Percentiles rank a stretch among this genome's conserved stretches.
These are phyloP conservation scores for Holcopasites calliopsidis DNA, from an alignment of 1,140 invertebrate genomes.

Conservation along the genomic window DNA sequence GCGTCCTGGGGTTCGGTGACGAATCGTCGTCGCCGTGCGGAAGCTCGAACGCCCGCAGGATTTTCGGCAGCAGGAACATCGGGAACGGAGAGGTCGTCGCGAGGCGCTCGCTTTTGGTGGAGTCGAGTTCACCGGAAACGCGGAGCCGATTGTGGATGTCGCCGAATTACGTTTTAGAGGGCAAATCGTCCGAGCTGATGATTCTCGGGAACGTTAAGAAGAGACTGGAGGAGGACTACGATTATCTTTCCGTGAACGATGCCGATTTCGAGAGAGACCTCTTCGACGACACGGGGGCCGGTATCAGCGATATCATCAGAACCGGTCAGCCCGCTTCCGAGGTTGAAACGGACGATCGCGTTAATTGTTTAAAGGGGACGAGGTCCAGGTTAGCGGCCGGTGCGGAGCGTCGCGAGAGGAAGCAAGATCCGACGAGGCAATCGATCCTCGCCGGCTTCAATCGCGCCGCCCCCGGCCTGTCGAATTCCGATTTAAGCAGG, in stretches of 20 bases:
- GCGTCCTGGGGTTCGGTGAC: no score
- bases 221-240: constrained; percentile 59
- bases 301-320: no score
- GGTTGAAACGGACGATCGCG: no score
- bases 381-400: background rate
- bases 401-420: no score
- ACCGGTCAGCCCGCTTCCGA: background rate
- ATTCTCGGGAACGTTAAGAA: constrained; percentile 53
- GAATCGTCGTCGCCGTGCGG: no score
- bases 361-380: background rate
- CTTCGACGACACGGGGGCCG: background rate
- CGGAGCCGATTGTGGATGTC: background rate
- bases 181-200: constrained; percentile 31
- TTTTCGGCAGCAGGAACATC: no score
- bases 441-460: background rate
- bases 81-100: background rate
- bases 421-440: background rate
- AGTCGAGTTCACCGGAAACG: background rate
- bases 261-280: constrained; percentile 25
- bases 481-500: background rate
- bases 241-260: background rate
- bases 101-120: no score
- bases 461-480: background rate
- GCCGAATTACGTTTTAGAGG: background rate
- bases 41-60: no score